phyloP scores from a whole-genome alignment of 1,140 invertebrate species.

The Stegodyphus mimosarum region DNA sequence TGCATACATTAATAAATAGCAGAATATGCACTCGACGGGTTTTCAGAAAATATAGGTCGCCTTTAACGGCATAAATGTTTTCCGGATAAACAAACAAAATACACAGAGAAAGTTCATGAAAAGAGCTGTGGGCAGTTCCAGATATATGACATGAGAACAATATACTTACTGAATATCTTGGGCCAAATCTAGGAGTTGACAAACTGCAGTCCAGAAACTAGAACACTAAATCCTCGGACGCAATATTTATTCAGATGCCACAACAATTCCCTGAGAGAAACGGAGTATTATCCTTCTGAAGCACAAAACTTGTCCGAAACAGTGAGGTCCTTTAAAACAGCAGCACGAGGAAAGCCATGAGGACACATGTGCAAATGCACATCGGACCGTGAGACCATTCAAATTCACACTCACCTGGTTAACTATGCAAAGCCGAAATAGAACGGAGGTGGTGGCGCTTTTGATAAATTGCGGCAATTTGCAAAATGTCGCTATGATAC shows the following conservation, averaged over 20 bases:
- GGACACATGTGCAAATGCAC: background rate
- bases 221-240: background rate
- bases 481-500: background rate
- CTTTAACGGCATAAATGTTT: too few relatives aligned
- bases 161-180: too few relatives aligned
- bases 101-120: too few relatives aligned
- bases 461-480: constrained; percentile 50
- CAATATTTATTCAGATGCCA: background rate
- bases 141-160: too few relatives aligned
- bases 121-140: too few relatives aligned
- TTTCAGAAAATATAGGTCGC: too few relatives aligned
- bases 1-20: too few relatives aligned
- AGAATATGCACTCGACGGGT: too few relatives aligned
- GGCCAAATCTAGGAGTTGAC: background rate
- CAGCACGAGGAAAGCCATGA: background rate
- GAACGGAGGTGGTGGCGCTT: background rate
- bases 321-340: background rate
- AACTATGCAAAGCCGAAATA: constrained; percentile 40
- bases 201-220: background rate
- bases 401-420: background rate
- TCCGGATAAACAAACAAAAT: too few relatives aligned
- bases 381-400: background rate
- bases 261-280: background rate
- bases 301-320: background rate
- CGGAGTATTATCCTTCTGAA: background rate